Base-by-base conservation (phyloP, 2,797 vertebrate genomes). In the Gallinago nigripennis region DNA sequence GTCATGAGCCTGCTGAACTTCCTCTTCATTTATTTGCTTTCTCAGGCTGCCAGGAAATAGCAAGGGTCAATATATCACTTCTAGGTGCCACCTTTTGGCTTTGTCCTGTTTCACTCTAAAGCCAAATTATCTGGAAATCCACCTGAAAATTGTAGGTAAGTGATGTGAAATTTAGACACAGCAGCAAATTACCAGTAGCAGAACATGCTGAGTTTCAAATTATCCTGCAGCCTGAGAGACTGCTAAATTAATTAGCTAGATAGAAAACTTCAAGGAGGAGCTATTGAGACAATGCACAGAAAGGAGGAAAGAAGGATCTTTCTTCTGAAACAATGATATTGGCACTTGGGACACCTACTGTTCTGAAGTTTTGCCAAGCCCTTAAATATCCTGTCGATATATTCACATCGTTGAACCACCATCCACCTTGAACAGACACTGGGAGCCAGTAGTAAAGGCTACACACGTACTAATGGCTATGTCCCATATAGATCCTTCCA, bases 141-240 rank as follows among this genome's bases (percentile, higher is more conserved):
- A 86, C 58, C 80, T 71, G 72, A 92, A 89, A 94, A 94, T 87
- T 13, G 5, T n/a, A 57, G 75, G 43, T 85, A 77, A 83, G 27
- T 39, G 33, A n/a, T 90, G 37, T 50, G 57, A 87, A 82, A 92
- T 89, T 58, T 69, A 82, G 68, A 33, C 43, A 66, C 6, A 0
- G 28, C 66, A 73, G 60, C 30, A 81, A 86, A 86, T 96, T 48
- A 56, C 39, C 46, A n/a, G 60, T 27, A 61, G 66, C 37, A 78
- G 70, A 86, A 30, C 63, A 75, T 54, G 68, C 88, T 89, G 85
- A 68, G 60, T 79, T 92, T 82, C 71, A 84, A 94, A 75, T 88
- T 56, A 61, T 63, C 54, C 88, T 41, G 39, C 68, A 66, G 76
- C 78, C 63, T 30, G 68, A 35, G 60, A 82, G 46, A 28, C 53